Evolutionary conservation across 2,888 invertebrate genomes (phyloP).

Genomic region (Dryobotodes eremita): DNA sequence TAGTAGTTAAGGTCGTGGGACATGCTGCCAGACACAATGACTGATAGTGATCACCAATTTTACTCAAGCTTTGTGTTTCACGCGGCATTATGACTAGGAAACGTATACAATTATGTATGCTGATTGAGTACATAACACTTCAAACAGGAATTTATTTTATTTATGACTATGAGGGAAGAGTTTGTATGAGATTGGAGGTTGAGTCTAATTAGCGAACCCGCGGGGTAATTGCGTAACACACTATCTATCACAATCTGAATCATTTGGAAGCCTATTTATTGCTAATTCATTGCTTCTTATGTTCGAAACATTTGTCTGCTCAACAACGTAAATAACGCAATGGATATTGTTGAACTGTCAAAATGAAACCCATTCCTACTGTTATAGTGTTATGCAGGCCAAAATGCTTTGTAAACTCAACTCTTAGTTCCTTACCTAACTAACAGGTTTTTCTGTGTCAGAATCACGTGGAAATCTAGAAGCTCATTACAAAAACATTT

Average conservation of each 20-base stretch:
- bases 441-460: not conserved
- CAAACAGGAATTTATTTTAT: constrained; percentile 63
- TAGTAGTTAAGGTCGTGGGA: constrained; percentile 86
- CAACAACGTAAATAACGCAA: too few relatives aligned
- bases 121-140: constrained; percentile 61
- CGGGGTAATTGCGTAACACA: too few relatives aligned
- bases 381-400: too few relatives aligned
- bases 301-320: too few relatives aligned
- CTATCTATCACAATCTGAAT: too few relatives aligned
- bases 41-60: constrained; percentile 85
- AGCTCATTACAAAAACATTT: constrained; percentile 35
- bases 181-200: constrained; percentile 31
- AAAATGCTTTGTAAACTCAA: not conserved
- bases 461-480: constrained; percentile 23
- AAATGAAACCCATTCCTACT: too few relatives aligned
- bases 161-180: constrained; percentile 33
- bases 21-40: constrained; percentile 70
- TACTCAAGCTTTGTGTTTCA: constrained; percentile 81
- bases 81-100: constrained; percentile 73
- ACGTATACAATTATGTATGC: constrained; percentile 59
- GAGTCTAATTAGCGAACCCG: constrained; percentile 44
- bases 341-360: too few relatives aligned
- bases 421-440: not conserved
- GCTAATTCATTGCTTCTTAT: too few relatives aligned
- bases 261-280: too few relatives aligned